Conservation (phyloP, 2,888 invertebrate genomes). For the Scaptomyza caliginosa region DNA sequence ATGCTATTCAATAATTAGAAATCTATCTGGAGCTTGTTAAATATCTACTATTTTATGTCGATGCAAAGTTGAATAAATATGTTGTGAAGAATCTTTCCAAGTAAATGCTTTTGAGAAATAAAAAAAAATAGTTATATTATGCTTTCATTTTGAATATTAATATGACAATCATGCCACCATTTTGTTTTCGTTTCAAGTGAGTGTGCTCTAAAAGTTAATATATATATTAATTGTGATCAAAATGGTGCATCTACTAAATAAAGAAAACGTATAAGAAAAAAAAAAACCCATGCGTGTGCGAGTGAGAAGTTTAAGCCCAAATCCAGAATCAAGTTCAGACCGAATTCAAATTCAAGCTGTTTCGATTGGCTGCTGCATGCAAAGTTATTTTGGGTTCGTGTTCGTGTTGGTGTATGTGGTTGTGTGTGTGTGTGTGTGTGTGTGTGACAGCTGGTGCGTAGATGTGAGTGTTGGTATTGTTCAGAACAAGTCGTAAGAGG, state of each 20-base stretch:
- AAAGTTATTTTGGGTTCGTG: constrained; percentile 22
- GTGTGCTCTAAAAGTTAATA: constrained; percentile 9
- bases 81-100: not conserved
- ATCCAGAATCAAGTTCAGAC: constrained; percentile 37
- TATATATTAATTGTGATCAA: constrained; percentile 6
- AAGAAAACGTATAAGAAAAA: too few relatives aligned
- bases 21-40: not conserved
- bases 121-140: not conserved
- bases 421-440: constrained; percentile 7
- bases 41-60: too few relatives aligned
- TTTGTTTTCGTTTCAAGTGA: constrained; percentile 1
- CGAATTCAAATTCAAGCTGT: constrained; percentile 43
- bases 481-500: constrained; percentile 56
- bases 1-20: too few relatives aligned
- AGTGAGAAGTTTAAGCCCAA: constrained; percentile 23
- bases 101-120: not conserved
- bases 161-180: constrained; percentile 5
- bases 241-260: not conserved
- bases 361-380: constrained; percentile 50
- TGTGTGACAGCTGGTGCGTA: constrained; percentile 18
- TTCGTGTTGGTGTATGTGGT: constrained; percentile 19
- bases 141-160: not conserved
- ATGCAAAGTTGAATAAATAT: not conserved
- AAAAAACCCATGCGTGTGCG: constrained; percentile 30
- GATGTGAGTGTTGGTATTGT: constrained; percentile 14